Evolutionary conservation across 2,888 invertebrate genomes (phyloP), one percentile per base, ranked within the genome.

Genomic region (Ommatoiulus sabulosus): DNA sequence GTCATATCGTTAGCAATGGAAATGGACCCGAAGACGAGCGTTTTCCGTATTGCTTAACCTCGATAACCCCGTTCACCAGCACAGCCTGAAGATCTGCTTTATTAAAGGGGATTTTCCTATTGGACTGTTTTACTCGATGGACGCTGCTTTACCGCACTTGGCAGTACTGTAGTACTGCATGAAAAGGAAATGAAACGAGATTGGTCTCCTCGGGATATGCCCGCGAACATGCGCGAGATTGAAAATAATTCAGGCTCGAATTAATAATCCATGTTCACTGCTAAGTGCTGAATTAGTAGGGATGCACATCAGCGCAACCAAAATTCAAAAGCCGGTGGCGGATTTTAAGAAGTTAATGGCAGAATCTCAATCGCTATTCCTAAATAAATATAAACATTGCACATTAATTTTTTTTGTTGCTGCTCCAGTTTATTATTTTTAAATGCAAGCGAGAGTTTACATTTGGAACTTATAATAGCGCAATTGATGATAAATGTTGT

Each of bases 1-100:
- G 80, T 80, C 80, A 80, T 80, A 80, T 80, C 80, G 80, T 80
- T 80, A 80, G 80, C 80, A 80, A 80, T 80, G 80, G 80, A 80
- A 80, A 80, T 80, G 24, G 80, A 80, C 35, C 35, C 80, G 80
- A 80, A 80, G 80, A 80, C 80, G 80, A 80, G 80, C 35, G 35
- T 12, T 17, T 80, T 80, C 35, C 80, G 10, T 80, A 80, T 43
- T 80, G 35, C 24, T 80, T 80, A 80, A 80, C 80, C 80, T 43
- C 15, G 12, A 80, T 35, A 35, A 43, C 72, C 72, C 72, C 12
- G 15, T 48, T 52, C 17, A 17, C 52, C 72, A 72, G 15, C 15
- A 43, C 12, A 80, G 15, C 80, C 3, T 3, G 12, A 35, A 35
- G 80, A 35, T 43, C 80, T 35, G 52, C 4, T 52, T 5, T 52